These are phyloP conservation scores for Agelaius phoeniceus DNA, from an alignment of 2,113 vertebrate genomes.

Conservation along the genomic window DNA sequence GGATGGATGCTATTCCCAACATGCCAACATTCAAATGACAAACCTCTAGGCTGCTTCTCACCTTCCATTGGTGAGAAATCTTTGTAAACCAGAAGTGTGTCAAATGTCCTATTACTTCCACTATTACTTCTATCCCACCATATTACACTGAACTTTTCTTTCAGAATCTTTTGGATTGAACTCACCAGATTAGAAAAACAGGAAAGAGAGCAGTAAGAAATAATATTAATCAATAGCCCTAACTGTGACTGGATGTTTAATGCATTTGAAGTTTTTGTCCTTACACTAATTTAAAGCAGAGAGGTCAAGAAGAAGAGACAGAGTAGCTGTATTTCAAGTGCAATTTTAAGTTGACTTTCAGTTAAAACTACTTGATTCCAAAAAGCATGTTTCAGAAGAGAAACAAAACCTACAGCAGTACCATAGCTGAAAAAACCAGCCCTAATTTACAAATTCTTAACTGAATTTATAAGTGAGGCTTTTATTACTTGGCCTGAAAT, in stretches of 20 bases:
- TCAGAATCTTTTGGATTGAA: neutral
- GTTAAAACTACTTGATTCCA: neutral
- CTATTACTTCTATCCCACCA: neutral
- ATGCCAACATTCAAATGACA: neutral
- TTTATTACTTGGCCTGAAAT: neutral
- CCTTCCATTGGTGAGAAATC: neutral
- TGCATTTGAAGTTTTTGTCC: neutral
- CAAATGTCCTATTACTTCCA: neutral
- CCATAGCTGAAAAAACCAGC: accelerated
- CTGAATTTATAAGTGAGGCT: neutral
- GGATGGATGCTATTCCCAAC: neutral
- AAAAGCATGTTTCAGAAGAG: neutral
- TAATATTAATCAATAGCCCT: neutral
- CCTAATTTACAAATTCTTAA: neutral
- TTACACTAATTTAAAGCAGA: neutral
- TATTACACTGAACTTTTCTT: neutral
- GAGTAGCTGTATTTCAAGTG: neutral
- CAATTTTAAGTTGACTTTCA: accelerated
- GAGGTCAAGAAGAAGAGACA: neutral
- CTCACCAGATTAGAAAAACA: neutral
- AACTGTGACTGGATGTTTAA: neutral
- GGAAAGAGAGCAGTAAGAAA: neutral
- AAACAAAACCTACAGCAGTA: neutral
- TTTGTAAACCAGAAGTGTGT: neutral
- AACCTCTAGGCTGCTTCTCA: neutral